A percentile compares a stretch with the other conserved stretches of the same genome.
Conservation (phyloP, 2,113 vertebrate genomes). For the Psilopogon haemacephalus region DNA sequence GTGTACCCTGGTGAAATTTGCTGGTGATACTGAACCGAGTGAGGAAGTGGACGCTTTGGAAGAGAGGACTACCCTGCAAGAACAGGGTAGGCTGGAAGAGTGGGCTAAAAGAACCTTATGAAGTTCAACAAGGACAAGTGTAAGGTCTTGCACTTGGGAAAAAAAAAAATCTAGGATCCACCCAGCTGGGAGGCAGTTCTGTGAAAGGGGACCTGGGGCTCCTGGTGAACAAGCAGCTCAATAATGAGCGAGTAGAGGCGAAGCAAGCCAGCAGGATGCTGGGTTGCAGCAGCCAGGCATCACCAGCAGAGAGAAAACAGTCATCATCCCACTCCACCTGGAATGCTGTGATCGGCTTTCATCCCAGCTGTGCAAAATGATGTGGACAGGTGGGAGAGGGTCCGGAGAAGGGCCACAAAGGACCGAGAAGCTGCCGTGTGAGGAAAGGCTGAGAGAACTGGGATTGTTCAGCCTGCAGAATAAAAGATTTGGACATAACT, state of each 20-base stretch:
- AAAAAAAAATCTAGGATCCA: background rate
- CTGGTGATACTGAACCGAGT: background rate
- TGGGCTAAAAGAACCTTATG: background rate
- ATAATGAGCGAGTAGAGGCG: too few relatives aligned
- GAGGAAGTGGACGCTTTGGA: background rate
- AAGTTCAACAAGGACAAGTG: background rate
- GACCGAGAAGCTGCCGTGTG: background rate
- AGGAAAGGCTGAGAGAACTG: background rate
- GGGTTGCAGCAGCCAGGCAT: too few relatives aligned
- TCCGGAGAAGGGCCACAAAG: background rate
- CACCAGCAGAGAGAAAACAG: too few relatives aligned
- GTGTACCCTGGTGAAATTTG: background rate
- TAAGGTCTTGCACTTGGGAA: background rate
- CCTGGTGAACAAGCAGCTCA: background rate
- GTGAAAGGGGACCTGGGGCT: background rate
- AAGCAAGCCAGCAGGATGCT: too few relatives aligned
- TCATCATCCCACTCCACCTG: too few relatives aligned
- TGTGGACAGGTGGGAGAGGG: too few relatives aligned
- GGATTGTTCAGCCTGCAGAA: background rate
- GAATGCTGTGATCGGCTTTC: too few relatives aligned
- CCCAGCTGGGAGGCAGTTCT: background rate
- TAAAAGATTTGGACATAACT: background rate
- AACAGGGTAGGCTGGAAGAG: background rate
- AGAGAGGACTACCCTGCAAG: background rate
- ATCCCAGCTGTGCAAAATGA: too few relatives aligned